phyloP scores from a whole-genome alignment of 1,140 invertebrate species.

The Caerostris darwini region DNA sequence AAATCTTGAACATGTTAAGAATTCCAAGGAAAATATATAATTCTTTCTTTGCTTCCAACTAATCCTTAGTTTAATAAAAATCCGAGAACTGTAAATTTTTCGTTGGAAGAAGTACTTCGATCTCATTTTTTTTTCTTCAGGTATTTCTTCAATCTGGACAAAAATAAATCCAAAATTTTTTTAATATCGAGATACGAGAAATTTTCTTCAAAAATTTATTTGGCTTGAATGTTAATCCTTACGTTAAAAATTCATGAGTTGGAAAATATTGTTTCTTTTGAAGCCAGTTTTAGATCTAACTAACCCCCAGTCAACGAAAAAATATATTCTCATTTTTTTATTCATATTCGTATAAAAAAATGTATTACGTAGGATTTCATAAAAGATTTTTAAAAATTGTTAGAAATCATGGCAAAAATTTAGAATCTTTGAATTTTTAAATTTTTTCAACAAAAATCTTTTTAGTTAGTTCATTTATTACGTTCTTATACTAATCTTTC shows the following conservation, averaged over 20 bases:
- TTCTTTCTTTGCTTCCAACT: neutral
- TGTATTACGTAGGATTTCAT: too few species aligned
- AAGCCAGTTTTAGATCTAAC: neutral
- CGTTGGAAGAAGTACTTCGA: neutral
- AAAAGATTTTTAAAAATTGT: too few species aligned
- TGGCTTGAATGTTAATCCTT: constrained; percentile 1
- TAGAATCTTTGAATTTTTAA: too few species aligned
- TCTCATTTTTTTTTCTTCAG: neutral
- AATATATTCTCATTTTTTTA: neutral
- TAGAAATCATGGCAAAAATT: too few species aligned
- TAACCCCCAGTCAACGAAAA: neutral
- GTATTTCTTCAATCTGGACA: neutral
- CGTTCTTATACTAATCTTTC: too few species aligned
- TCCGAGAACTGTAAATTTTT: constrained; percentile 18
- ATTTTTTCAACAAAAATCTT: too few species aligned
- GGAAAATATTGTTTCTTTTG: neutral
- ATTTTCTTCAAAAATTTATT: neutral
- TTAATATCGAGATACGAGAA: neutral
- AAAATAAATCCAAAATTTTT: neutral
- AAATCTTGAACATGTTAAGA: neutral
- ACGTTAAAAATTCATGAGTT: neutral
- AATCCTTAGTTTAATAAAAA: constrained; percentile 42
- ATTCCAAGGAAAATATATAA: neutral
- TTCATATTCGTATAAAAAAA: neutral
- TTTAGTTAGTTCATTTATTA: too few species aligned